These are phyloP conservation scores for Salvator merianae DNA, from an alignment of 2,113 vertebrate species.

Conservation along the genomic window DNA sequence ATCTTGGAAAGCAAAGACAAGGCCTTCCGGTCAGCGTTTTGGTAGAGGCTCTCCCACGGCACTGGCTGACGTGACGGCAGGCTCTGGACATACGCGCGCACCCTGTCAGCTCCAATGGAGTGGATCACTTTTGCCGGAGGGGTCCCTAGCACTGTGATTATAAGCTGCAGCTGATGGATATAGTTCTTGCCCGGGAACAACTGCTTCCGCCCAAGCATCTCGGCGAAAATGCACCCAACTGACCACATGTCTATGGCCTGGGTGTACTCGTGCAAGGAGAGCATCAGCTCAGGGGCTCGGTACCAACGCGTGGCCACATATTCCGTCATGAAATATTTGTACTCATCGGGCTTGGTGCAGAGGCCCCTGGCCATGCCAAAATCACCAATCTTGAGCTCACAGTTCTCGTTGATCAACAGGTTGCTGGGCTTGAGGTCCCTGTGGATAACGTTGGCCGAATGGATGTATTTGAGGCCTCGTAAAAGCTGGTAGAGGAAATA, in stretches of 20 bases:
- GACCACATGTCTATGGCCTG: constrained; percentile 96
- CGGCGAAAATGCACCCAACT: constrained; percentile 94
- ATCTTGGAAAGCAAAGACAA: constrained; percentile 82
- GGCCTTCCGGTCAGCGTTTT: constrained; percentile 80
- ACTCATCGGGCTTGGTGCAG: constrained; percentile 83
- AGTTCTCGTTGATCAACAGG: constrained; percentile 95
- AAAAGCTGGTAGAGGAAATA: constrained; percentile 97
- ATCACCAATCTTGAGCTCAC: constrained; percentile 95
- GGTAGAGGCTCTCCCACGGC: constrained; percentile 82
- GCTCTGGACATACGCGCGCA: constrained; percentile 89
- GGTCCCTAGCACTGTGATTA: constrained; percentile 89
- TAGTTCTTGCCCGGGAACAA: constrained; percentile 93
- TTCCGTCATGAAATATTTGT: constrained; percentile 92
- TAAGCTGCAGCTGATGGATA: constrained; percentile 91
- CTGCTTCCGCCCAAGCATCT: constrained; percentile 91
- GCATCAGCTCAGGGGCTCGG: constrained; percentile 91
- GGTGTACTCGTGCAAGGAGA: constrained; percentile 90
- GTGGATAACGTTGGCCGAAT: constrained; percentile 96
- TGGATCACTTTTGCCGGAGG: constrained; percentile 83
- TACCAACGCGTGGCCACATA: constrained; percentile 98
- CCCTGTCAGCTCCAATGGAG: constrained; percentile 88
- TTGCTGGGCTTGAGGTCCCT: constrained; percentile 96
- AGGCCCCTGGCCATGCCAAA: constrained; percentile 95
- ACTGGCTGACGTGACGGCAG: constrained; percentile 82
- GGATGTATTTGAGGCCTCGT: constrained; percentile 95